These are phyloP conservation scores for Hydractinia echinata DNA, from an alignment of 30 jellyfish, hydroid and myxozoan genomes.

Conservation along the genomic window DNA sequence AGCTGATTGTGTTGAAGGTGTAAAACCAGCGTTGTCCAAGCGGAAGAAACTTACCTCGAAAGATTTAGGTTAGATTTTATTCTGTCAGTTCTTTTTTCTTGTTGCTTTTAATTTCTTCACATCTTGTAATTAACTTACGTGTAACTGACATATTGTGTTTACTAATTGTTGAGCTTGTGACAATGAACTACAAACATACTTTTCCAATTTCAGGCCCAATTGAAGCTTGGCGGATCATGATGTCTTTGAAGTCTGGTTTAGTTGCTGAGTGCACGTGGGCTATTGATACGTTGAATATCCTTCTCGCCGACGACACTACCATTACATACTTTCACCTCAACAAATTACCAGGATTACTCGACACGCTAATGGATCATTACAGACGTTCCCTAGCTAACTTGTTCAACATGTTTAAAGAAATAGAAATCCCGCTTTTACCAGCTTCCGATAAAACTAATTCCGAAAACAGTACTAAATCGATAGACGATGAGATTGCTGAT, in stretches of 20 bases:
- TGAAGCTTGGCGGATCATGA: conserved; percentile 99
- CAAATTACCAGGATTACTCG: conserved; percentile 95
- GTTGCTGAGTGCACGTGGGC: conserved; percentile 99
- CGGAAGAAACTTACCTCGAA: conserved; percentile 80
- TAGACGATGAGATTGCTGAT: conserved; percentile 43
- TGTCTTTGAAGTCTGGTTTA: conserved; percentile 96
- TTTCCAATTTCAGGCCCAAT: conserved; percentile 71
- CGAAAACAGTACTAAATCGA: conserved; percentile 22
- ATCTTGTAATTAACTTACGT: not conserved
- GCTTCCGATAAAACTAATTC: conserved; percentile 31
- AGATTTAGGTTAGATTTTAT: conserved; percentile 71
- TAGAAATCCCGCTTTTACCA: conserved; percentile 60
- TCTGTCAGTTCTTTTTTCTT: not conserved
- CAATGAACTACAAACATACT: too few species aligned
- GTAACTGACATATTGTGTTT: not conserved
- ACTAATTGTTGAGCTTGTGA: too few species aligned
- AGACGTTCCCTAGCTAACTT: conserved; percentile 80
- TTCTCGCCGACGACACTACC: conserved; percentile 82
- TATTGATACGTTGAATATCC: conserved; percentile 84
- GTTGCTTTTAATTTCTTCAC: not conserved
- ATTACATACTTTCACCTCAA: conserved; percentile 90
- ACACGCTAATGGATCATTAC: conserved; percentile 91
- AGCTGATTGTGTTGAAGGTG: conserved; percentile 80
- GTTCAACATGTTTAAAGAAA: conserved; percentile 42
- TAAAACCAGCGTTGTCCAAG: conserved; percentile 64